Evolutionary conservation across 2,797 vertebrate species (phyloP), one percentile per base, ranked within the genome.

Genomic region (Phrynocephalus forsythii): DNA sequence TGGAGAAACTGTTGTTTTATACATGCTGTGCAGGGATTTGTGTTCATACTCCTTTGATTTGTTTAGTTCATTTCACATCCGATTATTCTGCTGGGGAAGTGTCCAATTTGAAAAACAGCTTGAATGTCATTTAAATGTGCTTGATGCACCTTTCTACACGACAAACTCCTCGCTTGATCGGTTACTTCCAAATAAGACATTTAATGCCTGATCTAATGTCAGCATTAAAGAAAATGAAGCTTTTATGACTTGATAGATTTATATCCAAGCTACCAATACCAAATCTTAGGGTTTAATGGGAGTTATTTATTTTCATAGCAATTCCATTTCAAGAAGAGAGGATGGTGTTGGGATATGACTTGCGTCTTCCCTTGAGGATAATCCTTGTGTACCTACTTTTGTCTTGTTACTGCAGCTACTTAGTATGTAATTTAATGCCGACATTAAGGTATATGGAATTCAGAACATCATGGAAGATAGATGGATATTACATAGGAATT

Each of bases 171-270:
- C 66, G 13, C 20, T 69, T 71, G 18, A 84, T 52, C 5, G 71
- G 56, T 72, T 79, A 83, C 56, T 20, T 3, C 38, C 69, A 67
- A 20, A 78, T 60, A 56, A 6, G 80, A 68, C 33, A 2, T 22
- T 86, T 72, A 5, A 75, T 30, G 20, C 84, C 87, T 78, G 76
- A 68, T 67, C 63, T 63, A 69, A 82, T 71, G 50, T 18, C 68
- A 78, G 33, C 30, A 33, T 78, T 90, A 82, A 79, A 81, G 56
- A 87, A 84, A 30, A 44, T 66, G 18, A 77, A 79, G 67, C 3
- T 56, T 88, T 20, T 77, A 56, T 52, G 30, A 44, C 48, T 75
- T 81, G 79, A 52, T 86, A 75, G 18, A 80, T 84, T 89, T 88
- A 75, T 68, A 63, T 84, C 84, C 76, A 82, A 82, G 38, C n/a